Base-by-base conservation (phyloP, 2,113 vertebrate species). In the Hemichromis elongatus region DNA sequence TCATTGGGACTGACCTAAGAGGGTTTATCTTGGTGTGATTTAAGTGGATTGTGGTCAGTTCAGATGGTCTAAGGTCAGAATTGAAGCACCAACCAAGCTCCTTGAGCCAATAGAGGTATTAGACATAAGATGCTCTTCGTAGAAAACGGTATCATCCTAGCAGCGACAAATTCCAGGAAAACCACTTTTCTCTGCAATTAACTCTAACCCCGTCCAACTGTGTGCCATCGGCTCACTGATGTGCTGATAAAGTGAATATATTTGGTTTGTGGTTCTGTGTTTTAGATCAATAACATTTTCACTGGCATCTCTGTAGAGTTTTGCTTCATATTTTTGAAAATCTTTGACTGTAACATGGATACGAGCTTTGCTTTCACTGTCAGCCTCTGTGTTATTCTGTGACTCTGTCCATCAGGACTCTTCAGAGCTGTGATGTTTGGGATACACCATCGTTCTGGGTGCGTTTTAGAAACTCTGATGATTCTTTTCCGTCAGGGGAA, bases 31-130 rank as follows among this genome's bases (percentile, higher is more conserved):
- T 84, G 80, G 82, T 70, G 40, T 55, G 63, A 52, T 87, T 88
- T 84, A 87, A 90, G 82, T 70, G 87, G 88, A 91, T 93, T 77
- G 26, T 42, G 47, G 14, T 66, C 30, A 70, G 45, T 77, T 83
- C 28, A 87, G 26, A 85, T 35, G n/a, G 45, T 50, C 35, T 35
- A 6, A 52, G 77, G 81, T 83, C 45, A 66, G 19, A 73, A 28
- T 54, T 7, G 53, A 80, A 55, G 18, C 21, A 42, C 7, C 77
- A 42, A 68, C 37, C n/a, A 19, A 28, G 50, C 13, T 47, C 40
- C n/a, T 55, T 79, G 30, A 45, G 68, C 75, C 77, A 81, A 35
- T 73, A 28, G 57, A 88, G 21, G 70, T 28, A 78, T 78, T 81
- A 82, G 70, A 78, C 56, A 37, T 77, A 81, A 93, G 83, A 75